Conservation (phyloP, 2,888 invertebrate species). For the Omphaloscelis lunosa region DNA sequence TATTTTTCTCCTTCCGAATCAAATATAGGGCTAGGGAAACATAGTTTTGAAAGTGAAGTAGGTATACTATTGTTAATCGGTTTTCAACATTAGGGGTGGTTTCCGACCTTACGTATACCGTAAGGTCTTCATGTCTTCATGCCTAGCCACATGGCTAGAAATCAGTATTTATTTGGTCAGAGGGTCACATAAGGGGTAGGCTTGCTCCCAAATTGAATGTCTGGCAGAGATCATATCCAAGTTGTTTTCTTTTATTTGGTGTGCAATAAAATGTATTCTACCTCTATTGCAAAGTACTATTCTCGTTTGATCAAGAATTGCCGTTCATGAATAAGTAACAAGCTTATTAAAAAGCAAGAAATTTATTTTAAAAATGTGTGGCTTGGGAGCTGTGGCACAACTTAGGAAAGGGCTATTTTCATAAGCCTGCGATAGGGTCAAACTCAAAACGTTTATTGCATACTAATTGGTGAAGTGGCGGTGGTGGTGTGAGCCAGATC, state of each 20-base stretch:
- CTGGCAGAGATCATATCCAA: background rate
- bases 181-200: background rate
- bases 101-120: background rate
- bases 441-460: background rate
- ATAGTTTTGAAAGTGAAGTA: background rate
- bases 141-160: background rate
- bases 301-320: background rate
- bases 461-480: background rate
- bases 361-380: too few species aligned
- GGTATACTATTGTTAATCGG: background rate
- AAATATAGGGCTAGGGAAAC: background rate
- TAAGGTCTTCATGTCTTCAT: background rate
- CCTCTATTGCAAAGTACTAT: too few species aligned
- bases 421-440: background rate
- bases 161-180: background rate
- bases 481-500: background rate
- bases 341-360: background rate
- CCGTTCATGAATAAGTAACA: background rate
- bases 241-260: background rate
- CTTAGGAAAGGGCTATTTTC: background rate
- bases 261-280: background rate
- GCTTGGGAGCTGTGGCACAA: background rate
- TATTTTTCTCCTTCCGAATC: background rate
- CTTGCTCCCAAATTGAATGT: background rate
- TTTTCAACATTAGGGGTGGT: background rate